Percentiles rank a stretch among this genome's conserved stretches.
phyloP scores from a whole-genome alignment of 2,888 invertebrate species.

The Oscheius sp. region DNA sequence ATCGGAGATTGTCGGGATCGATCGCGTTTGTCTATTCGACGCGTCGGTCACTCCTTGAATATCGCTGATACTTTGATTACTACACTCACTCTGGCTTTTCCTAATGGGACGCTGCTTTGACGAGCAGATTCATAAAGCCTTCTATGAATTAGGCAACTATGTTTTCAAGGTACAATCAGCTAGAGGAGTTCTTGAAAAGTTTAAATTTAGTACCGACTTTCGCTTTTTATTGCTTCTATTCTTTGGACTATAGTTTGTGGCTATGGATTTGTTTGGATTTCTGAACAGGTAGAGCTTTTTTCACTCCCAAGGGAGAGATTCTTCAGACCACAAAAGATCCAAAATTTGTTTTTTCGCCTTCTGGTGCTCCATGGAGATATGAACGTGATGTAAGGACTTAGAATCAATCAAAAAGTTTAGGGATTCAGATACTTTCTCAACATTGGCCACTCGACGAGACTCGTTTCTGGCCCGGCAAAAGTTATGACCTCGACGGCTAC shows the following conservation, averaged over 20 bases:
- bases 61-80: constrained; percentile 1
- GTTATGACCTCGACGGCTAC: constrained; percentile 66
- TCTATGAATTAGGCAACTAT: constrained; percentile 20
- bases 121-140: constrained; percentile 19
- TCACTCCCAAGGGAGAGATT: background rate
- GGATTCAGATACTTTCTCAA: constrained; percentile 51
- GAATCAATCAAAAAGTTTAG: background rate
- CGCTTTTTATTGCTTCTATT: constrained; percentile 55
- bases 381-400: constrained; percentile 51
- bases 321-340: constrained; percentile 68
- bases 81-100: background rate
- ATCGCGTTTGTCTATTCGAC: constrained; percentile 10
- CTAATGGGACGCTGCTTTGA: constrained; percentile 29
- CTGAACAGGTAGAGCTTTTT: constrained; percentile 53
- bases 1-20: constrained; percentile 29
- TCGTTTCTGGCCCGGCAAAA: constrained; percentile 66
- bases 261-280: constrained; percentile 63
- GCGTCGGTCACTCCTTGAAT: constrained; percentile 3
- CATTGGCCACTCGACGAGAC: constrained; percentile 69
- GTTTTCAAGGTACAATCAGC: constrained; percentile 12
- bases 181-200: background rate
- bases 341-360: constrained; percentile 68
- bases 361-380: constrained; percentile 66
- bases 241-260: constrained; percentile 57
- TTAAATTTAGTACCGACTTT: constrained; percentile 42